phyloP scores from a whole-genome alignment of 2,113 vertebrate species.

The Oncorhynchus gorbuscha region DNA sequence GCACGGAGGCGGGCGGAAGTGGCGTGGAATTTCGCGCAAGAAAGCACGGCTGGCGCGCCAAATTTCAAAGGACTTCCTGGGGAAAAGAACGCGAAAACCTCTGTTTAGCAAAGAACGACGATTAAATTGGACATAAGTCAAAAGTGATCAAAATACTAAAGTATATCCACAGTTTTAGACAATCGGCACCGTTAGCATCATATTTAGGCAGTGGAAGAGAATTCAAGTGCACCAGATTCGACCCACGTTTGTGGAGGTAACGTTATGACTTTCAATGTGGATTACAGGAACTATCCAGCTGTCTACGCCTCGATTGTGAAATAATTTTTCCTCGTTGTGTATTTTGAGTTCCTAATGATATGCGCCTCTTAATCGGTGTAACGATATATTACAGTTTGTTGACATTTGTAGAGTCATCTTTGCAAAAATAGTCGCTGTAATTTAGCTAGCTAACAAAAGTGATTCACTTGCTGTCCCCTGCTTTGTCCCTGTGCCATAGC shows the following conservation, averaged over 20 bases:
- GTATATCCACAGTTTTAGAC: background rate
- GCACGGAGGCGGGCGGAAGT: slow-evolving; percentile 50
- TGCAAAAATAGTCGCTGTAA: no score
- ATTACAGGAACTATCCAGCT: background rate
- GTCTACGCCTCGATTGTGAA: background rate
- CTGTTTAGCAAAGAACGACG: background rate
- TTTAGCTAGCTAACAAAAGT: no score
- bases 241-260: background rate
- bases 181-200: background rate
- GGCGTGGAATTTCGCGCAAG: slow-evolving; percentile 51
- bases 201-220: background rate
- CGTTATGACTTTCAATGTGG: background rate
- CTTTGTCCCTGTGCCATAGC: no score
- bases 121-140: slow-evolving; percentile 6
- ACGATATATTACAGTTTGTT: no score
- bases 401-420: no score
- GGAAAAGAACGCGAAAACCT: slow-evolving; percentile 37
- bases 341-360: no score
- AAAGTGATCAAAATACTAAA: background rate
- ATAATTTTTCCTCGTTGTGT: no score
- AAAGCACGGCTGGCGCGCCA: slow-evolving; percentile 75
- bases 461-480: no score
- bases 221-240: background rate
- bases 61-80: slow-evolving; percentile 84
- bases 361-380: no score